Base-by-base conservation (phyloP, 30 jellyfish, hydroid and myxozoan species). In the Turritopsis dohrnii region DNA sequence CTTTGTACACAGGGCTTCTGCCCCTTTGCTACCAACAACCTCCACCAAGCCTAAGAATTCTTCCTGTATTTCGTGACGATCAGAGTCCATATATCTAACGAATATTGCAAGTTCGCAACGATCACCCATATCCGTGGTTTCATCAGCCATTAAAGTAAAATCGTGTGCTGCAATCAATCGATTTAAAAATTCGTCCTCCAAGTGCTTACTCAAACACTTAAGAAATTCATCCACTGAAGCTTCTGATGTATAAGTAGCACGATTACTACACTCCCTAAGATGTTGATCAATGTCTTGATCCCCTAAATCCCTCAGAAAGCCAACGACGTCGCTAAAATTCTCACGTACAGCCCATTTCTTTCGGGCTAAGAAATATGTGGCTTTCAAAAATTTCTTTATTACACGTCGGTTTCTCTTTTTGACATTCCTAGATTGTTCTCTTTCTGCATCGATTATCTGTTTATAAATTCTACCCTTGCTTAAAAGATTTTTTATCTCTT, bases 51-150 rank as follows among this genome's bases (percentile, higher is more conserved):
- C 77, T 69, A 69, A 69, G 30, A 69, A 69, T 69, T 69, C 77
- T 26, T 69, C 77, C 8, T 26, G 30, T 21, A 69, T 26, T 69
- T 69, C 30, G 77, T 69, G 28, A 26, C 16, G 28, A 69, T 69
- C 77, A 26, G 77, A 69, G 30, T 69, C 30, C 8, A 69, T 26
- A 21, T 21, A 21, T 16, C 77, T 69, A 16, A 69, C 77, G 16
- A 69, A 69, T 69, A 69, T 69, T 5, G 77, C 28, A 21, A 69
- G 30, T 26, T 69, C 77, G 16, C 77, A 69, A 21, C 77, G 30
- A 69, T 69, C 77, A 69, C 77, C 77, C 77, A 69, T 69, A 69
- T 69, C 77, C 30, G 77, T 69, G 28, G 77, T 69, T 26, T 69
- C 77, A 69, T 69, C 30, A 21, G 77, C 77, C 77, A 69, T 69